Base-by-base conservation (phyloP, 2,113 vertebrate genomes). In the Peucedramus taeniatus region DNA sequence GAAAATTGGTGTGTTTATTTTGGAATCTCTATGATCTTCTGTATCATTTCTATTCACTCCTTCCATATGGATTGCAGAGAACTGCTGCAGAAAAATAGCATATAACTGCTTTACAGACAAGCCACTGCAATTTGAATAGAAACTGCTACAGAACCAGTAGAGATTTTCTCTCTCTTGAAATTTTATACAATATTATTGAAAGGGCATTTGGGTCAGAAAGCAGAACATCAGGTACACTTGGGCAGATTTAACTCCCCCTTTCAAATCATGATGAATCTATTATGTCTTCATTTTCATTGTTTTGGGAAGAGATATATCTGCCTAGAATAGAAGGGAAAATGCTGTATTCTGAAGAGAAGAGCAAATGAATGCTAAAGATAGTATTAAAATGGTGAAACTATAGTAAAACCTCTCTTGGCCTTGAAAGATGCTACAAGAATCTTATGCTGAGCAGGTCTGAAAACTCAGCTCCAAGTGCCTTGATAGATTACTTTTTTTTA, bases 1-100 rank as follows among this genome's bases (percentile, higher is more conserved):
- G 79, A 96, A 96, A 95, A 96, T 81, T 74, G 75, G 76, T 2
- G 9, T 68, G 56, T 94, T 94, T 90, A 87, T 91, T 93, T 83
- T 90, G 76, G 92, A 95, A 95, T 89, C n/a, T 92, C 85, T 71
- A 4, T 3, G 90, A 94, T 90, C 68, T 90, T 91, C 69, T 90
- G 60, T 64, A 81, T 83, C 11, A 84, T 94, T 94, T 96, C 83
- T 93, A 57, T 81, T 79, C 40, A 78, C 68, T 90, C 26, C 37
- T 91, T 93, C 63, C 40, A 68, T 83, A 68, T 45, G 88, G 83
- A 92, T 92, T 90, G 37, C 66, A 91, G 66, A 91, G 70, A 89
- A 87, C 11, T 61, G 74, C 93, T 89, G 64, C 42, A 77, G 61
- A 96, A 94, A 87, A 96, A 96, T 70, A 88, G n/a, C 17, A 45